A percentile compares a stretch with the other conserved stretches of the same genome.
These are phyloP conservation scores for Slavum lentiscoides DNA, from an alignment of 2,888 invertebrate genomes.

Conservation along the genomic window DNA sequence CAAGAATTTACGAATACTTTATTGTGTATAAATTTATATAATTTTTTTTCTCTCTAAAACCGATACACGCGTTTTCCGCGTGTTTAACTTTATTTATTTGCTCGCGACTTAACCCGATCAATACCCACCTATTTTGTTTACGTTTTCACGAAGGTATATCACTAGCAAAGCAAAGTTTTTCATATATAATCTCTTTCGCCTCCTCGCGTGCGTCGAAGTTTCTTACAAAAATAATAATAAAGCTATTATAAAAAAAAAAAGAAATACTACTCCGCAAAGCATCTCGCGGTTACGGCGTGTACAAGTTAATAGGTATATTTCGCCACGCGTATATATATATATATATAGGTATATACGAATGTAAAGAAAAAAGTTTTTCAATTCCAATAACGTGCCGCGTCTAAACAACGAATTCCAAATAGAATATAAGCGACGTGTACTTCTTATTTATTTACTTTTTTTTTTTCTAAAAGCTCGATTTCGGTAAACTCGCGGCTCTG, in stretches of 20 bases:
- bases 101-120: background rate
- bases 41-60: too few species aligned
- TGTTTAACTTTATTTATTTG: background rate
- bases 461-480: too few species aligned
- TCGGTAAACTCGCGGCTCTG: background rate
- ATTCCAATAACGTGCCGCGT: slow-evolving; percentile 17
- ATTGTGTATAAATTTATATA: too few species aligned
- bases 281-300: too few species aligned
- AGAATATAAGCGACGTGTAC: too few species aligned
- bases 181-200: background rate
- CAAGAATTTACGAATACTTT: too few species aligned
- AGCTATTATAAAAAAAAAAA: slow-evolving; percentile 12
- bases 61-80: background rate
- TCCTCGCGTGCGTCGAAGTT: too few species aligned
- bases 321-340: too few species aligned
- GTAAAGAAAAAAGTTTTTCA: slow-evolving; percentile 35
- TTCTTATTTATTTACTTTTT: too few species aligned
- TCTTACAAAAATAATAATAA: slow-evolving; percentile 23
- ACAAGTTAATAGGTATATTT: background rate
- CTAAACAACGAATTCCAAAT: background rate
- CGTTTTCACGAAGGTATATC: background rate
- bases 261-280: too few species aligned
- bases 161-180: background rate
- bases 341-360: too few species aligned
- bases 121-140: background rate